These are phyloP conservation scores for Gulo gulo DNA, from an alignment of 2,113 vertebrate species.

Conservation along the genomic window DNA sequence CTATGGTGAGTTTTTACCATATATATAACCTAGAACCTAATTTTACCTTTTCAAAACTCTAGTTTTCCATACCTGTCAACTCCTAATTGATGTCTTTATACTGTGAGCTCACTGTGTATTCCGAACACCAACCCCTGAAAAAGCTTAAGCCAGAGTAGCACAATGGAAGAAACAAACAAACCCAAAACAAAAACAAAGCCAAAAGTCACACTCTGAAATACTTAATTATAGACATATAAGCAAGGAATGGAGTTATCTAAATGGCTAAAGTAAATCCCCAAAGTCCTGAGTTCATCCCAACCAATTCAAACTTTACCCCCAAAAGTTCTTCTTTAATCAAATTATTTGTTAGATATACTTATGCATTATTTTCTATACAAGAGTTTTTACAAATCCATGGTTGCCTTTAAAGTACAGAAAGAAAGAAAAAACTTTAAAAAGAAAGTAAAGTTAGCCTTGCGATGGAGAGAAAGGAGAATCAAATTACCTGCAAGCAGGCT, in stretches of 20 bases:
- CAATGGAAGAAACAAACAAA: slow-evolving; percentile 71
- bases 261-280: slow-evolving; percentile 48
- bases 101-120: slow-evolving; percentile 78
- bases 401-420: slow-evolving; percentile 57
- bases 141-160: slow-evolving; percentile 77
- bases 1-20: slow-evolving; percentile 43
- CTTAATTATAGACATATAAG: slow-evolving; percentile 70
- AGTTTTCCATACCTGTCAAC: slow-evolving; percentile 77
- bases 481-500: slow-evolving; percentile 86
- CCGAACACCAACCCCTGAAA: slow-evolving; percentile 76
- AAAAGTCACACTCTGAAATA: slow-evolving; percentile 71
- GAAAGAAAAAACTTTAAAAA: slow-evolving; percentile 60
- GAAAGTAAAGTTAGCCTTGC: slow-evolving; percentile 62
- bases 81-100: slow-evolving; percentile 76
- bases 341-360: slow-evolving; percentile 39
- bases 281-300: slow-evolving; percentile 44
- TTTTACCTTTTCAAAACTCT: slow-evolving; percentile 69
- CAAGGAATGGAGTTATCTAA: slow-evolving; percentile 55
- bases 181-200: slow-evolving; percentile 78
- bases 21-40: slow-evolving; percentile 69
- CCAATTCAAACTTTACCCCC: slow-evolving; percentile 37
- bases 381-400: slow-evolving; percentile 42
- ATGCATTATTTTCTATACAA: not conserved
- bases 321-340: slow-evolving; percentile 29
- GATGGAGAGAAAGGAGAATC: slow-evolving; percentile 76